These are phyloP conservation scores for Schizotus pectinicornis DNA, from an alignment of 2,888 invertebrate species.

Conservation along the genomic window DNA sequence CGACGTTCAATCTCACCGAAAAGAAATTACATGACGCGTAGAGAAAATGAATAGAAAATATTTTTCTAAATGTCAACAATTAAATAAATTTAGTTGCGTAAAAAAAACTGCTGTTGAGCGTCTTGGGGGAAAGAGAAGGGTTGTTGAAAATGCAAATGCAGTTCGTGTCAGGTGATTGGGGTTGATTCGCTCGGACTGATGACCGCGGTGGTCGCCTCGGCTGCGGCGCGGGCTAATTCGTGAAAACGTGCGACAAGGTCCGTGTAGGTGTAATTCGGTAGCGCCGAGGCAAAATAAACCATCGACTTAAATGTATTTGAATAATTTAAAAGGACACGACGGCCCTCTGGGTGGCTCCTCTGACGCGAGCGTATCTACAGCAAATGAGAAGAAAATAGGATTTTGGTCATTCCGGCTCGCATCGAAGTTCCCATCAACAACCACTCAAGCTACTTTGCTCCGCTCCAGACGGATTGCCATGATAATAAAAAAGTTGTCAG, in stretches of 20 bases:
- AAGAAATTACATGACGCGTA: no score
- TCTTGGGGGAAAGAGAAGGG: no score
- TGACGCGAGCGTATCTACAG: conserved; percentile 6
- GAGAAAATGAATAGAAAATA: no score
- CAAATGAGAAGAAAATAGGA: conserved; percentile 29
- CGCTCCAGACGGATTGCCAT: conserved; percentile 21
- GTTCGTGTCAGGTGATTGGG: no score
- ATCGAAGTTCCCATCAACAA: conserved; percentile 22
- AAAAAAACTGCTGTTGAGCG: no score
- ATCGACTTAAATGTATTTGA: conserved; percentile 27
- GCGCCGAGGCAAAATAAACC: conserved; percentile 12
- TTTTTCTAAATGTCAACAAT: no score
- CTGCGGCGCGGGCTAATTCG: no score
- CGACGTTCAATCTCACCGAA: no score
- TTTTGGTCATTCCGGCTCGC: conserved; percentile 23
- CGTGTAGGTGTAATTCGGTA: background rate
- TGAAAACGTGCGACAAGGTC: background rate
- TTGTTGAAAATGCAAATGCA: no score
- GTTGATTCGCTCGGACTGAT: no score
- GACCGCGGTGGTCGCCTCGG: no score
- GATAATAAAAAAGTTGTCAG: conserved; percentile 31
- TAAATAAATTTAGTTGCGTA: no score
- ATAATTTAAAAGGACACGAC: conserved; percentile 25
- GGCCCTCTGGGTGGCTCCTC: conserved; percentile 13
- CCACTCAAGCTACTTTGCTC: conserved; percentile 19